Evolutionary conservation across 2,113 vertebrate species (phyloP).

Genomic region (Colistium nudipinnis): DNA sequence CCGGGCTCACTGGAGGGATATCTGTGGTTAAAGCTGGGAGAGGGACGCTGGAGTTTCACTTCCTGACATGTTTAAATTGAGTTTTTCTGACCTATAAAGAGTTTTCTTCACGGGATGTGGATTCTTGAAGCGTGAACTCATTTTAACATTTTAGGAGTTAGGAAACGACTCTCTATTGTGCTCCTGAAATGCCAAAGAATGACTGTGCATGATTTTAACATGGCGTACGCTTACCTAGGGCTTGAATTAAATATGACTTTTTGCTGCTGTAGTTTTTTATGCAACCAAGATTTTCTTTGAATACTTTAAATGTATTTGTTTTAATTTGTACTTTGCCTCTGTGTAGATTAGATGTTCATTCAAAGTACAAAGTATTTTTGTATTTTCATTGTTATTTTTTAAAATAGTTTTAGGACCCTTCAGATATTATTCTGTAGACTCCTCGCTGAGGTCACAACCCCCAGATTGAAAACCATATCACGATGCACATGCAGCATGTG

Average conservation of each 20-base stretch:
- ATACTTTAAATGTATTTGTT: neutral
- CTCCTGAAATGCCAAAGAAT: constrained; percentile 37
- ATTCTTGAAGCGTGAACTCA: constrained; percentile 58
- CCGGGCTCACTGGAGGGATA: constrained; percentile 37
- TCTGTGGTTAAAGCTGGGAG: constrained; percentile 32
- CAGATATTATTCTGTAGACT: neutral
- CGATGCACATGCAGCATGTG: neutral
- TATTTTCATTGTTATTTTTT: neutral
- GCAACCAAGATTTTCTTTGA: neutral
- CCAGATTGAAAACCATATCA: neutral
- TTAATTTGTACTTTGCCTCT: neutral
- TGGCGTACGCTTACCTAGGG: constrained; percentile 1
- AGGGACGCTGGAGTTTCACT: constrained; percentile 31
- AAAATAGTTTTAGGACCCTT: no score
- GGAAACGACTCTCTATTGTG: constrained; percentile 17
- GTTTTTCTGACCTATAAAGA: constrained; percentile 54
- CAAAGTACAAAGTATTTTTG: neutral
- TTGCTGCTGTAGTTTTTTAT: constrained; percentile 45
- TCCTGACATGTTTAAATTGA: constrained; percentile 42
- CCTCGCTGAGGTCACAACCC: neutral
- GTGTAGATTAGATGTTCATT: neutral
- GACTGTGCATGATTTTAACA: constrained; percentile 20
- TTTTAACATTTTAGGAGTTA: constrained; percentile 30
- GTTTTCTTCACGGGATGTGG: constrained; percentile 53
- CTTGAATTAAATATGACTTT: constrained; percentile 21